Base-by-base conservation (phyloP, 2,888 invertebrate genomes). In the Lamellibrachia satsuma region DNA sequence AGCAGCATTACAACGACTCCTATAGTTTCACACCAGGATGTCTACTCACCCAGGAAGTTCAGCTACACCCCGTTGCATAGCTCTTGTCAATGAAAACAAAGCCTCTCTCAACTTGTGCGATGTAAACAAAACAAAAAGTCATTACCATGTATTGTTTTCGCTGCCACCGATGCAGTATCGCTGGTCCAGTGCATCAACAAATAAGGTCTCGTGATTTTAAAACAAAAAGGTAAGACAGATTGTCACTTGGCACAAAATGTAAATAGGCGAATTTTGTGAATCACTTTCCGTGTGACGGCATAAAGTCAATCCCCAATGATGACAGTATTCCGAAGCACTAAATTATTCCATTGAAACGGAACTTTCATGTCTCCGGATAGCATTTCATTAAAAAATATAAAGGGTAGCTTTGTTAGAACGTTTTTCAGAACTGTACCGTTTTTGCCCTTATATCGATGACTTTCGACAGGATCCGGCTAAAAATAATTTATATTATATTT, bases 31-130 rank as follows among this genome's bases (percentile, higher is more conserved):
- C 75, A 75, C 75, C 75, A 75, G 75, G 75, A 75, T 22, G 75
- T 75, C 75, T 75, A 75, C 75, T 75, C 75, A 75, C 22, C 15
- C 75, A 75, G 75, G 75, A 75, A 75, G 75, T n/a, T 75, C 75
- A 75, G 75, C 75, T 75, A 75, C n/a, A 75, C 75, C 75, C 75
- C 22, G 11, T 75, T 75, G 75, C 75, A 75, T 75, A 75, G 75
- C 22, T 75, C 22, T 15, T 22, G 75, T 75, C 11, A 75, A 75
- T 22, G 22, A 75, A 75, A 75, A 75, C 75, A 75, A 75, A 22
- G 6, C 75, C n/a, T 75, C 22, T 75, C 75, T 22, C 75, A 75
- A 22, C n/a, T 75, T 75, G 22, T 75, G 11, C n/a, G 75, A 75
- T 2, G 75, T 22, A 75, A 75, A 4, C 15, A 75, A 75, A 15